Evolutionary conservation across 2,113 vertebrate genomes (phyloP).

Genomic region (Eulemur macaco): DNA sequence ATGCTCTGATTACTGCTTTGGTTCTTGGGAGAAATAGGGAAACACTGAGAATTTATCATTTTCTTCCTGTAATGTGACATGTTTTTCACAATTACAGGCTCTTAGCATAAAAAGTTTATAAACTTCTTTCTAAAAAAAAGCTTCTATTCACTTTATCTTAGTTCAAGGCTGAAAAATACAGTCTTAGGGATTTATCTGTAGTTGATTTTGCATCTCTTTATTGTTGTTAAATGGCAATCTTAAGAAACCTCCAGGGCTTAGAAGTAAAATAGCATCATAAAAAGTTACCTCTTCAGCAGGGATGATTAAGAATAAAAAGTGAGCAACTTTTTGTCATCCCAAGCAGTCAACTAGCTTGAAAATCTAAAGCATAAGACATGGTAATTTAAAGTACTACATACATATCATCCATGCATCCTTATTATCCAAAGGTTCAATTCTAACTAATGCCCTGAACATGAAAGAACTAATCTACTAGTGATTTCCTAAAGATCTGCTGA

Average conservation of each 20-base stretch:
- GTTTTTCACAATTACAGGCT: constrained; percentile 1
- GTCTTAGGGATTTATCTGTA: background rate
- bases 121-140: background rate
- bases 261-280: background rate
- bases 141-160: background rate
- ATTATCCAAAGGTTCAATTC: background rate
- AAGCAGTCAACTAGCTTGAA: background rate
- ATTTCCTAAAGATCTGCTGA: background rate
- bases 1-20: background rate
- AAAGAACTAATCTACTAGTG: background rate
- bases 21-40: background rate
- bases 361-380: background rate
- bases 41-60: background rate
- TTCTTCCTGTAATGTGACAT: background rate
- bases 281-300: background rate
- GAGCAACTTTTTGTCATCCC: background rate
- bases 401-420: background rate
- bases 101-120: background rate
- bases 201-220: background rate
- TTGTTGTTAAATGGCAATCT: background rate
- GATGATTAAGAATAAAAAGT: background rate
- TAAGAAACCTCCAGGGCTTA: background rate
- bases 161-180: background rate
- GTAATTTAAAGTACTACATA: background rate
- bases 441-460: background rate